Evolutionary conservation across 1,140 invertebrate species (phyloP), one percentile per base, ranked within the genome.

Genomic region (Pomacea maculata): DNA sequence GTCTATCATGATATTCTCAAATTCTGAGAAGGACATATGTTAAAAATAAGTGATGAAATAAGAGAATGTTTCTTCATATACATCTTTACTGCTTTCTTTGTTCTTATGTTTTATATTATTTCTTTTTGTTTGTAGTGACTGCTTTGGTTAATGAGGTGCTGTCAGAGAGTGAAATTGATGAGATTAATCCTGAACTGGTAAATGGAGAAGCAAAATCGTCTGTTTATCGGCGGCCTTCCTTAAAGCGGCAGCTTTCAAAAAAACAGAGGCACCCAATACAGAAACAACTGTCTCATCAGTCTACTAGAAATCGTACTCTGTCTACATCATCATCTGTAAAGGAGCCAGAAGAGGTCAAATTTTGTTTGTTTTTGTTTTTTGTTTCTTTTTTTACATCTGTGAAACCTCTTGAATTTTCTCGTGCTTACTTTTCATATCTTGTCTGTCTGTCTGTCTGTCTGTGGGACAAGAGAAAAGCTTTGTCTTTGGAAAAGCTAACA

Each of bases 201-300:
- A 74, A 73, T 74, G 78, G 72, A 17, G 54, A 73, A 8, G 21
- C 52, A 17, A 61, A 12, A 55, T n/a, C 78, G 2, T 12, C 55
- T 17, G 8, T 72, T 15, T 17, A 19, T 19, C 57, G 72, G 19
- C 71, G n/a, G 29, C 57, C n/a, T 45, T 80, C 78, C 1, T 7
- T 9, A 10, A 1, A 54, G 29, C 74, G 52, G 19, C 21, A 45
- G 14, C 54, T 19, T 25, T 73, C 71, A 19, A 73, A 25, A 45
- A 14, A 7, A 19, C 34, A 29, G 21, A 29, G 54, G 5, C 80
- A 81, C 29, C 25, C 75, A 54, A n/a, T 45, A 61, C 25, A 52
- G 8, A 68, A 45, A 29, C 68, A 81, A 21, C 17, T 74, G 1
- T 83, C 84, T 4, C 81, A 79, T 55, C 82, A 85, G 72, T 63